phyloP scores from a whole-genome alignment of 2,113 vertebrate genomes.

The Cinclus cinclus region DNA sequence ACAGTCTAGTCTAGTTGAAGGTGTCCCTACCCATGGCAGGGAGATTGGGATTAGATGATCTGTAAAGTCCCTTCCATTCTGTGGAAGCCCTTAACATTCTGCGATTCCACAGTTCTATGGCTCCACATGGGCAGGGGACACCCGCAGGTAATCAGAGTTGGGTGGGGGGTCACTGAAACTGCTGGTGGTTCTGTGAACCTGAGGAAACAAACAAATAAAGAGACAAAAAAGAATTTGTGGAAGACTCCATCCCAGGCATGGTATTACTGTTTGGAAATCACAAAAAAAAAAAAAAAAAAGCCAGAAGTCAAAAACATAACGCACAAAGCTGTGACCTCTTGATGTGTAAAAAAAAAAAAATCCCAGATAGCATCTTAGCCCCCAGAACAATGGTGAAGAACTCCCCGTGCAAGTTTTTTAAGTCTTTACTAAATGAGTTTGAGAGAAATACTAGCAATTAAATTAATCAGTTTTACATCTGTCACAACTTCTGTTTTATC shows the following conservation, averaged over 20 bases:
- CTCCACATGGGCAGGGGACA: neutral
- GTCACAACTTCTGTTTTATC: neutral
- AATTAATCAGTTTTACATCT: neutral
- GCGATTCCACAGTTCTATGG: neutral
- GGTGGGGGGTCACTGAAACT: neutral
- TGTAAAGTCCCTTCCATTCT: neutral
- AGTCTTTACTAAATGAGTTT: neutral
- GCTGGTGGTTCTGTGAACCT: too few relatives aligned
- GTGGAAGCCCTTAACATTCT: neutral
- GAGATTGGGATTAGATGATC: too few relatives aligned
- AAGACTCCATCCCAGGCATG: too few relatives aligned
- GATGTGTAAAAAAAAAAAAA: neutral
- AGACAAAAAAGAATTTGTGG: fast-evolving
- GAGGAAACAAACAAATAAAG: neutral
- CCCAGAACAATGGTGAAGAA: neutral
- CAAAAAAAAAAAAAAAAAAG: neutral
- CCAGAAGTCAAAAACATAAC: fast-evolving
- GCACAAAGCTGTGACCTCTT: neutral
- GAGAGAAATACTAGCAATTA: neutral
- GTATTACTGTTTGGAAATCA: neutral
- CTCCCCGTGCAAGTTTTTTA: fast-evolving
- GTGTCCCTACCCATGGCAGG: too few relatives aligned
- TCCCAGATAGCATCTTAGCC: too few relatives aligned
- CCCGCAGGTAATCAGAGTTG: neutral
- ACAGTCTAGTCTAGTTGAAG: neutral